Evolutionary conservation across 2,113 vertebrate genomes (phyloP), one percentile per base, ranked within the genome.

Genomic region (Thymallus thymallus): DNA sequence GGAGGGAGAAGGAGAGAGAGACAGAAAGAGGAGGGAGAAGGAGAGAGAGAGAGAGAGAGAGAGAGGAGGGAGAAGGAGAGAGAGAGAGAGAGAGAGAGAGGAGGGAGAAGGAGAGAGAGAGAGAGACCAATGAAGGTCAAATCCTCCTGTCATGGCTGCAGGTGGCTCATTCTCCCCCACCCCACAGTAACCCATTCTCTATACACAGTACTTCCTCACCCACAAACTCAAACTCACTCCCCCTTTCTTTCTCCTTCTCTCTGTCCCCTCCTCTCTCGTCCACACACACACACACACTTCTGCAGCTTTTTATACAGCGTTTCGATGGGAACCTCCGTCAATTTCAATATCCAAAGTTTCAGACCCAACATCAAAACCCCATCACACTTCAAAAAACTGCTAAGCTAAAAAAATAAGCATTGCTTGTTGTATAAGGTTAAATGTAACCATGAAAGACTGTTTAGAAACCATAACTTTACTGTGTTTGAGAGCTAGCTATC

Each of bases 111-210:
- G 12, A 56, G 56, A 72, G 55, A 84, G 55, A 26, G 7, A 70
- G 26, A 76, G 5, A 79, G 78, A 82, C 82, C 88, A 92, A 93
- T 94, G 94, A 95, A 96, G 96, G 96, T 96, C 95, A 95, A 94
- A 95, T 94, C 91, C 92, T 84, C 88, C 84, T 92, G 92, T 92
- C 94, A 92, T 91, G 94, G 89, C 92, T 91, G 93, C 94, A 95
- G 95, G 94, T 94, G 95, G 92, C 85, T 95, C 89, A 84, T 91
- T 94, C 91, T 92, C 92, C 87, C 83, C 90, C 82, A 3, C 76
- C 46, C 83, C 76, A 83, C 84, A 81, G 82, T 84, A 87, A 90
- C 89, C 86, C 88, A 51, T 30, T 56, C 24, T 24, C 73, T 23
- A 61, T 32, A 68, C 77, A 70, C 76, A 10, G 30, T 55, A 77